Conservation (phyloP, 2,113 vertebrate species). For the Candoia aspera region DNA sequence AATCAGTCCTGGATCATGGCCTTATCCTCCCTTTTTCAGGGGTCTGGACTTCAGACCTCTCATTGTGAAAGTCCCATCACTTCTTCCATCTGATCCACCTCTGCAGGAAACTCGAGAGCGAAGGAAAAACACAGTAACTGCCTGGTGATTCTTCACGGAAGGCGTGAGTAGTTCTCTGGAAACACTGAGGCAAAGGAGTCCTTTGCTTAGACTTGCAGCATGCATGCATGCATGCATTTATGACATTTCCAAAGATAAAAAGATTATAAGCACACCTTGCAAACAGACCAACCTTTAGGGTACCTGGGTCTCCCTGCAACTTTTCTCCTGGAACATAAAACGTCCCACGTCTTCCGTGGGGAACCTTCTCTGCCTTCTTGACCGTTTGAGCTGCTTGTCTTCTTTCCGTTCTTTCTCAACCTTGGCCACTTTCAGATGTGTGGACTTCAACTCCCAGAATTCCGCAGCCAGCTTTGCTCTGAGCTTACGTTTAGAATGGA, state of each 20-base stretch:
- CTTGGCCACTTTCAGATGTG: no score
- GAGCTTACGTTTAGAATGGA: not conserved
- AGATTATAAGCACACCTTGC: not conserved
- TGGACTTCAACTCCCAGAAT: no score
- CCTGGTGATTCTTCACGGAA: not conserved
- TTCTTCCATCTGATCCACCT: not conserved
- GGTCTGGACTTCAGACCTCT: not conserved
- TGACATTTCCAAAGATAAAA: not conserved
- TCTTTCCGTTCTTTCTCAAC: not conserved
- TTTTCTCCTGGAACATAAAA: not conserved
- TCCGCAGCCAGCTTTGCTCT: no score
- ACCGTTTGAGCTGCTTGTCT: not conserved
- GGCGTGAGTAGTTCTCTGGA: not conserved
- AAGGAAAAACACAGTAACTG: not conserved
- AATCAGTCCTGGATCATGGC: no score
- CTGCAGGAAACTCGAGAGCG: not conserved
- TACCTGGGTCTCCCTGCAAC: not conserved
- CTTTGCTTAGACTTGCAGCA: not conserved
- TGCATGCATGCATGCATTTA: no score
- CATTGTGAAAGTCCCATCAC: not conserved
- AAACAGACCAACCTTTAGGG: not conserved
- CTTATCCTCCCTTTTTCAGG: not conserved
- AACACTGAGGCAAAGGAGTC: not conserved
- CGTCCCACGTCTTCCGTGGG: not conserved
- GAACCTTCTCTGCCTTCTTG: not conserved